Evolutionary conservation across 2,113 vertebrate genomes (phyloP).

Genomic region (Dinomys branickii): DNA sequence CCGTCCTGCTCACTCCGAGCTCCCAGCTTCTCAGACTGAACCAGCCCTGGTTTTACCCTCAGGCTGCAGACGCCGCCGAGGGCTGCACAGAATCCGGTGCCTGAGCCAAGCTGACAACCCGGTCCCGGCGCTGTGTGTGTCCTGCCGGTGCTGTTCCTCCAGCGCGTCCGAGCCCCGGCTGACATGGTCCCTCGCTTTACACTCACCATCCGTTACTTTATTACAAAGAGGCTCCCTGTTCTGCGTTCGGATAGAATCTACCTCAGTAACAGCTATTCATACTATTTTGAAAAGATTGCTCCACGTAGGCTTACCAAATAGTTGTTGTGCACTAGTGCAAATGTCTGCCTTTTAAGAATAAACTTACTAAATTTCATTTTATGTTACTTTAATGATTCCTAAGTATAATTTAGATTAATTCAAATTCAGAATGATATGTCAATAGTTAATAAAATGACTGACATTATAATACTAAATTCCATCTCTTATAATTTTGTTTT

Average conservation of each 20-base stretch:
- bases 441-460: not conserved
- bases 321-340: not conserved
- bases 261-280: not conserved
- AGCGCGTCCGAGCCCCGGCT: too few relatives aligned
- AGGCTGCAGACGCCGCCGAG: too few relatives aligned
- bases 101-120: not conserved
- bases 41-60: not conserved
- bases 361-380: not conserved
- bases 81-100: too few relatives aligned
- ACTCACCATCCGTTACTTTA: not conserved
- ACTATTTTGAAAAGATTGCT: not conserved
- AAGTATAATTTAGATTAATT: not conserved
- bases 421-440: not conserved
- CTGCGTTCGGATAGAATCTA: not conserved
- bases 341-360: not conserved
- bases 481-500: slow-evolving; percentile 30
- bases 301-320: not conserved
- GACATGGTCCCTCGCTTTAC: not conserved
- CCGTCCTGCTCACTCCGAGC: too few relatives aligned
- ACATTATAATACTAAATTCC: not conserved
- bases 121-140: not conserved
- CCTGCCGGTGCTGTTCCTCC: too few relatives aligned
- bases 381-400: slow-evolving; percentile 22
- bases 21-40: not conserved
- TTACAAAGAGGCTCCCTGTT: not conserved